Evolutionary conservation across 2,797 vertebrate species (phyloP), one percentile per base, ranked within the genome.

Genomic region (Acrossocheilus wenchowensis): DNA sequence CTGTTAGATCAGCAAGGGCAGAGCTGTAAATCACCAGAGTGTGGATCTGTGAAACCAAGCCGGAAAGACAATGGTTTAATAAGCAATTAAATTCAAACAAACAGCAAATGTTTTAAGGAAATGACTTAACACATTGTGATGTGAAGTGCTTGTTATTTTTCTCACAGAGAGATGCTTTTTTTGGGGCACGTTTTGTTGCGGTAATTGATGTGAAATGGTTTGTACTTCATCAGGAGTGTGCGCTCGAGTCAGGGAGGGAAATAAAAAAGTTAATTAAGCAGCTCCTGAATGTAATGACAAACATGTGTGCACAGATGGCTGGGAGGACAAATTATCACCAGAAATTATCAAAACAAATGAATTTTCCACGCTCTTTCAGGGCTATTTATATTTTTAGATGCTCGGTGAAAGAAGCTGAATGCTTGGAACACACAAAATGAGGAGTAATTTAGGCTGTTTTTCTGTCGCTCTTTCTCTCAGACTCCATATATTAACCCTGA

Each of bases 401-500:
- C 84, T 87, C 64, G 30, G 77, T 73, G 81, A 79, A 84, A 69
- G 50, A 90, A 43, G 71, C n/a, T 50, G n/a, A 84, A 66, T 48
- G 14, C 57, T 83, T 74, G 41, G 30, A 66, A 23, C 41, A 36
- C 78, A 66, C 78, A 81, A 64, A 66, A 26, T 1, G 50, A 71
- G 36, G 17, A 43, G 45, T 68, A 14, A 78, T 66, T 23, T 68
- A 30, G 9, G 66, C 34, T 71, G 21, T 34, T 78, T 41, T 78
- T 78, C 34, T 64, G 30, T 60, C 17, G 6, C 30, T 34, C 30
- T 83, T 19, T 83, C 21, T 84, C 69, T 85, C 15, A 90, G 89
- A 43, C 86, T 75, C 74, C 72, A 0, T 87, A 81, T 79, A 83
- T 78, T 54, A 89, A 69, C 81, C 74, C 87, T 4, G 87, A 96